Evolutionary conservation across 2,113 vertebrate species (phyloP).

Genomic region (Corythoichthys haematopterus): DNA sequence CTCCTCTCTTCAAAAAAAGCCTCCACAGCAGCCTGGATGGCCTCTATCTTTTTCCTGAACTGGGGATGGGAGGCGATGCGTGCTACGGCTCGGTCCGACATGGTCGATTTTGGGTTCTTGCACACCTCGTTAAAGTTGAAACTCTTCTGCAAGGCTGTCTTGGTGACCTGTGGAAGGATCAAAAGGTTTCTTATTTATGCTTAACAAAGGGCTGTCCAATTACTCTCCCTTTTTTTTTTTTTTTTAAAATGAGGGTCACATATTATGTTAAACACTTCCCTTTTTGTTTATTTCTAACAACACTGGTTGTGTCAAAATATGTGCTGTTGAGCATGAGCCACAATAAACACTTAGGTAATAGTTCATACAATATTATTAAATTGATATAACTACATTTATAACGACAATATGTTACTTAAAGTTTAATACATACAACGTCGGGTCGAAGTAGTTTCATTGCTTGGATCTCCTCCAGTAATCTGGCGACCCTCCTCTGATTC

Average conservation of each 20-base stretch:
- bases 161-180: slow-evolving; percentile 73
- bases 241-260: too few species aligned
- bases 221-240: too few species aligned
- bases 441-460: slow-evolving; percentile 82
- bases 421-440: slow-evolving; percentile 54
- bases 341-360: too few species aligned
- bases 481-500: slow-evolving; percentile 80
- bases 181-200: neutral
- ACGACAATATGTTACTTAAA: neutral
- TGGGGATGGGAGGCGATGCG: slow-evolving; percentile 83
- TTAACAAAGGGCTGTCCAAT: too few species aligned
- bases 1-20: slow-evolving; percentile 84
- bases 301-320: too few species aligned
- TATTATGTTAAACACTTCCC: too few species aligned
- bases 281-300: too few species aligned
- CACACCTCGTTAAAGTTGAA: slow-evolving; percentile 83
- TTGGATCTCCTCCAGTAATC: slow-evolving; percentile 87
- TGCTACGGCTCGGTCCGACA: slow-evolving; percentile 79
- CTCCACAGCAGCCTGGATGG: slow-evolving; percentile 79
- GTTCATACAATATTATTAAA: too few species aligned
- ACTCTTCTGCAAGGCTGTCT: slow-evolving; percentile 79
- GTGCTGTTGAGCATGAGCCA: too few species aligned
- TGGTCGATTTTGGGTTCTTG: slow-evolving; percentile 77
- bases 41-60: slow-evolving; percentile 79
- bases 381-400: too few species aligned